Evolutionary conservation across 1,140 invertebrate species (phyloP).

Genomic region (Trichonephila clavata): DNA sequence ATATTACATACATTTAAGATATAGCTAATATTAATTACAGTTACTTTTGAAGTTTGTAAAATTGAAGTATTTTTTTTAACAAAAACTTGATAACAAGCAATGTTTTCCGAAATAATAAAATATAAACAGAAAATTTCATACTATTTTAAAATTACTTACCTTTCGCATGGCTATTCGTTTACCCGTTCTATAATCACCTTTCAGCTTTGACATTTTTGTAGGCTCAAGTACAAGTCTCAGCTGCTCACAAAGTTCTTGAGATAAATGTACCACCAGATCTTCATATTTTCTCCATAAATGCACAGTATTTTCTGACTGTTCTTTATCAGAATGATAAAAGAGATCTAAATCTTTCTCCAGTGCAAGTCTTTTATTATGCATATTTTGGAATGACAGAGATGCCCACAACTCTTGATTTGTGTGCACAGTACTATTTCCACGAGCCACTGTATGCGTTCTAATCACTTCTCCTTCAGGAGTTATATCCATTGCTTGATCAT

Average conservation of each 20-base stretch:
- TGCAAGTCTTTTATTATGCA: background rate
- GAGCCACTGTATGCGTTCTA: background rate
- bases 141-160: constrained; percentile 80
- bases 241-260: constrained; percentile 96
- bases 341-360: constrained; percentile 27
- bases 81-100: too few species aligned
- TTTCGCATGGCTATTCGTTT: constrained; percentile 99
- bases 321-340: background rate
- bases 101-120: too few species aligned
- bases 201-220: constrained; percentile 93
- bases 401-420: constrained; percentile 67
- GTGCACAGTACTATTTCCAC: constrained; percentile 63
- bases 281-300: constrained; percentile 83
- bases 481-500: constrained; percentile 33
- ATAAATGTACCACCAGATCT: constrained; percentile 85
- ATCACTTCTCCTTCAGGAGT: constrained; percentile 43
- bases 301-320: background rate
- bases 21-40: too few species aligned
- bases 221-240: constrained; percentile 96
- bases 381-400: background rate
- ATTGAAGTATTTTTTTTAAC: too few species aligned
- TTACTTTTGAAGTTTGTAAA: too few species aligned
- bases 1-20: too few species aligned
- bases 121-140: too few species aligned
- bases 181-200: constrained; percentile 97